Evolutionary conservation across 2,113 vertebrate genomes (phyloP), one percentile per base, ranked within the genome.

Genomic region (Sinocyclocheilus anophthalmus): DNA sequence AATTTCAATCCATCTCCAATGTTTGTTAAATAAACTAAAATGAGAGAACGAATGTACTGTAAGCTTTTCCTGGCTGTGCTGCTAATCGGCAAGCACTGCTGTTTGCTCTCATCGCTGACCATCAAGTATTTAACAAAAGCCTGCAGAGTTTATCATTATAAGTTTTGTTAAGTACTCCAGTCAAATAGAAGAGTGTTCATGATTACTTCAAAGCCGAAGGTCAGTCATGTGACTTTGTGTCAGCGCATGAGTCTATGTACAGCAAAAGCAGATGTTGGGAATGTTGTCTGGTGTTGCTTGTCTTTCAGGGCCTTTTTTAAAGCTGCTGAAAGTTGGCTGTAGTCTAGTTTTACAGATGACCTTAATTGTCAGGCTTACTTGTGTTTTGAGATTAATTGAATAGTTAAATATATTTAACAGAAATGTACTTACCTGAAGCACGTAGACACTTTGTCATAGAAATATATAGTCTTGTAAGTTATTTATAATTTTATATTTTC

Each of bases 51-150:
- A 76, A 75, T 77, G 13, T 53, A 59, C 42, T 76, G 78, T 75
- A 65, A 70, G 86, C 81, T 80, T 79, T 39, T 73, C 37, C 59
- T 84, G 73, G 75, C 20, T 88, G 45, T 57, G 18, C 16, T 50
- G 79, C 22, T 67, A 20, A 57, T 61, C 13, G 20, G 22, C 42
- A 33, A 57, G 45, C 53, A 1, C 24, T 50, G 33, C 57, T 88
- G 67, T 84, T 86, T 67, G 33, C 70, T 75, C 76, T 84, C 33
- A 55, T 53, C 37, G 10, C 22, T 33, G 12, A 3, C 9, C 69
- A 77, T 69, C 75, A 76, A 70, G 26, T 72, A 65, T 84, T 84
- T 84, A 88, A 84, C 76, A 81, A 57, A 81, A 50, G 33, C 37
- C 18, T 20, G 59, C 85, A 55, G 55, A 80, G 50, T 81, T 76